Percentiles rank a stretch among this genome's conserved stretches.
Conservation (phyloP, 2,797 vertebrate genomes). For the Australoheros facetus region DNA sequence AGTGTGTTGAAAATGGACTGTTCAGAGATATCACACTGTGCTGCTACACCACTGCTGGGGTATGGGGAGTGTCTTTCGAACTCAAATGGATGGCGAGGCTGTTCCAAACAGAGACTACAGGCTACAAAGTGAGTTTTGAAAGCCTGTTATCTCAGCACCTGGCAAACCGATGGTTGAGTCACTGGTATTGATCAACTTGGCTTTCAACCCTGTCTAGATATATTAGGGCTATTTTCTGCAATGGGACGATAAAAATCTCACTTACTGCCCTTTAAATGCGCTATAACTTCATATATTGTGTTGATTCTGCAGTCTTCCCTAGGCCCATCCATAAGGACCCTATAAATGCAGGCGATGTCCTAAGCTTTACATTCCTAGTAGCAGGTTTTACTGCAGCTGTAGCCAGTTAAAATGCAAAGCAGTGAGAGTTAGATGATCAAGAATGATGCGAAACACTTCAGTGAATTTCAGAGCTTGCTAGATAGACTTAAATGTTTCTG, state of each 20-base stretch:
- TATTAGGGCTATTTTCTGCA: constrained; percentile 55
- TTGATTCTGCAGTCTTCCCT: constrained; percentile 68
- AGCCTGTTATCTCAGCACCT: constrained; percentile 68
- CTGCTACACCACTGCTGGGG: constrained; percentile 33
- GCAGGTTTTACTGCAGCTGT: constrained; percentile 46
- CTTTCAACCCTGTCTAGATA: constrained; percentile 52
- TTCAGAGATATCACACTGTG: constrained; percentile 53
- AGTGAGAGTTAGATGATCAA: constrained; percentile 44
- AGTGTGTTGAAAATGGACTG: constrained; percentile 46
- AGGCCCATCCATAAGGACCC: constrained; percentile 29
- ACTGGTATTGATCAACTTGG: constrained; percentile 62
- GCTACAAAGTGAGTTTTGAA: constrained; percentile 58
- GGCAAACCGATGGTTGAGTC: constrained; percentile 63
- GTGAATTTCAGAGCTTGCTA: constrained; percentile 24
- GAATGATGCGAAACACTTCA: constrained; percentile 48
- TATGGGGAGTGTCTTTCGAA: constrained; percentile 15
- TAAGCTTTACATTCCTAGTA: constrained; percentile 22
- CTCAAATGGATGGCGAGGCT: constrained; percentile 33
- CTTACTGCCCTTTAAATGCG: constrained; percentile 65
- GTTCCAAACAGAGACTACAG: constrained; percentile 28
- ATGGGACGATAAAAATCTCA: constrained; percentile 49
- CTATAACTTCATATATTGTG: constrained; percentile 62
- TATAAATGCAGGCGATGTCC: constrained; percentile 52
- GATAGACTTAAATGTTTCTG: constrained; percentile 31
- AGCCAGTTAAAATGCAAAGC: constrained; percentile 42